phyloP scores from a whole-genome alignment of 2,797 vertebrate genomes.

The Amphiprion clarkii region DNA sequence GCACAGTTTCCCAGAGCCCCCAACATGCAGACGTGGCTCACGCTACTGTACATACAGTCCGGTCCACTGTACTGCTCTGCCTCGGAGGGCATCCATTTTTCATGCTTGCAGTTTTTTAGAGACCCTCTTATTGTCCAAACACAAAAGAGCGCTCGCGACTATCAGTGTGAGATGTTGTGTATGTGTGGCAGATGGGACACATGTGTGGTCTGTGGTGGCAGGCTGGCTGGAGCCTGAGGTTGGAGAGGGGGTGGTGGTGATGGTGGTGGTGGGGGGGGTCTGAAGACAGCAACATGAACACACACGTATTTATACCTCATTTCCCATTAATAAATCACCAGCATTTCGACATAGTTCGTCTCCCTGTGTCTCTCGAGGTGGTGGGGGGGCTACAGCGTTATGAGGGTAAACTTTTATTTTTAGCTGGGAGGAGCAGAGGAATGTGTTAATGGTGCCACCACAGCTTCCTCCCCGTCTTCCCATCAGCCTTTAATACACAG shows the following conservation, averaged over 20 bases:
- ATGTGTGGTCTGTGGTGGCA: slow-evolving; percentile 86
- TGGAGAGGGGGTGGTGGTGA: slow-evolving; percentile 48
- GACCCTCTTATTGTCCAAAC: slow-evolving; percentile 56
- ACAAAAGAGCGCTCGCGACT: slow-evolving; percentile 52
- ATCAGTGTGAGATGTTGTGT: slow-evolving; percentile 56
- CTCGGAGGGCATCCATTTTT: slow-evolving; percentile 51
- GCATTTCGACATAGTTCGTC: slow-evolving; percentile 51
- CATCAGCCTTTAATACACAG: slow-evolving; percentile 77
- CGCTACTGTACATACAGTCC: slow-evolving; percentile 36
- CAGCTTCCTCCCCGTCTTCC: slow-evolving; percentile 79
- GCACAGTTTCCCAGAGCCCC: slow-evolving; percentile 28
- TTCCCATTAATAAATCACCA: slow-evolving; percentile 71
- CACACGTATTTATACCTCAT: slow-evolving; percentile 49
- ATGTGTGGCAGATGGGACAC: slow-evolving; percentile 83
- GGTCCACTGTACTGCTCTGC: slow-evolving; percentile 7
- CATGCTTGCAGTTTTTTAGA: slow-evolving; percentile 46
- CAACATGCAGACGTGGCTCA: slow-evolving; percentile 41
- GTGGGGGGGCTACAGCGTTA: slow-evolving; percentile 40
- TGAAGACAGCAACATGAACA: slow-evolving; percentile 51
- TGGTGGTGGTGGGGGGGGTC: slow-evolving; percentile 35
- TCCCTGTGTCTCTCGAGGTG: slow-evolving; percentile 17
- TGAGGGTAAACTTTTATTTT: slow-evolving; percentile 64
- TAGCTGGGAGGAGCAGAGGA: slow-evolving; percentile 75
- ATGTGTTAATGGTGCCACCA: slow-evolving; percentile 82
- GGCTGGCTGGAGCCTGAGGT: slow-evolving; percentile 83